These are phyloP conservation scores for Notoglanidium macrostoma DNA, from an alignment of 2,797 vertebrate genomes.

Conservation along the genomic window DNA sequence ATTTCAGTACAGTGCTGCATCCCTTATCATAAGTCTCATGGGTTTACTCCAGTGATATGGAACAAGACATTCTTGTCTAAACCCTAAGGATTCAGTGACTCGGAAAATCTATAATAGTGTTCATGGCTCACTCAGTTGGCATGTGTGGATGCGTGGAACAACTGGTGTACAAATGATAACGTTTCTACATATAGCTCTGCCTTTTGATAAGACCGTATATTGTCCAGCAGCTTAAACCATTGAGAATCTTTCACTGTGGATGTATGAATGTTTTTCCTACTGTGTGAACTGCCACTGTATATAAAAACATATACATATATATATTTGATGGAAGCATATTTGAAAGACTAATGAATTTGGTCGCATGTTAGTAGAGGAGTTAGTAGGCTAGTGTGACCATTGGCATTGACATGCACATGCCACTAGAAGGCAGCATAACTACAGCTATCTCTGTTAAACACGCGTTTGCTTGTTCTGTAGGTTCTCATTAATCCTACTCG, in stretches of 20 bases:
- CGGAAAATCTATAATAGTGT: conserved; percentile 6
- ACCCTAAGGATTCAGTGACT: conserved; percentile 13
- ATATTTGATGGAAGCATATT: conserved; percentile 34
- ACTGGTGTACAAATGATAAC: conserved; percentile 41
- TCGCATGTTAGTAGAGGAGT: conserved; percentile 7
- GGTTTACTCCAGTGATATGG: neutral
- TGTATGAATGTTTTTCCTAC: conserved; percentile 41
- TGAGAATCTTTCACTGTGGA: conserved; percentile 55
- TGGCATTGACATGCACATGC: neutral
- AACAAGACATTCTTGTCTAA: neutral
- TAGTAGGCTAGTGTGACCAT: conserved; percentile 12
- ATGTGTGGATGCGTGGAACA: neutral
- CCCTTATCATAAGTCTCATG: neutral
- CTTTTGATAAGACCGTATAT: conserved; percentile 66
- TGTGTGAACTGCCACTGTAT: conserved; percentile 45
- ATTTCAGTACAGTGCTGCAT: conserved; percentile 50
- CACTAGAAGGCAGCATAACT: conserved; percentile 45
- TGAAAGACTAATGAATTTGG: conserved; percentile 11
- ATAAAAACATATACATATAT: conserved; percentile 22
- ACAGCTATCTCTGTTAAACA: conserved; percentile 2
- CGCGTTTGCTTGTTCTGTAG: neutral
- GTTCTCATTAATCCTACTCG: conserved; percentile 5
- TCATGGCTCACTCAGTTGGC: conserved; percentile 11
- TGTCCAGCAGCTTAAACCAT: conserved; percentile 59
- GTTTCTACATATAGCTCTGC: conserved; percentile 46